Conservation (phyloP, 2,113 vertebrate species). For the Meleagris gallopavo region DNA sequence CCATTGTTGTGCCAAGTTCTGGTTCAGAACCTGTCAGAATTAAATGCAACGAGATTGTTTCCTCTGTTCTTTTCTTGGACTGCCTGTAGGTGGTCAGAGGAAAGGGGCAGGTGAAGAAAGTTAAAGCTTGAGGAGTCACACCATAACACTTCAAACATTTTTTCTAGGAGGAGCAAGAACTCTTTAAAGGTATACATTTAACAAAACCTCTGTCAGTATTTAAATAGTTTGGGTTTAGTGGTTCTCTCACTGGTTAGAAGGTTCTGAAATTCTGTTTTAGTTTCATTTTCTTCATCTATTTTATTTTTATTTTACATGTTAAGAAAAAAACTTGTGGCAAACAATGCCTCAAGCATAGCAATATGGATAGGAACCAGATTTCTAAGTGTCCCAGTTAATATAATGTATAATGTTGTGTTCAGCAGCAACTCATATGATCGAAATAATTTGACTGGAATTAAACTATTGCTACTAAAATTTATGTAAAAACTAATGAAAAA, state of each 20-base stretch:
- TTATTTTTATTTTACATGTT: conserved; percentile 51
- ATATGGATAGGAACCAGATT: not conserved
- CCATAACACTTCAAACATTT: not conserved
- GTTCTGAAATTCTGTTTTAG: conserved; percentile 4
- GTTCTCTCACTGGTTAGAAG: not conserved
- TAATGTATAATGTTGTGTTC: conserved; percentile 46
- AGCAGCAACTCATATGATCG: conserved; percentile 48
- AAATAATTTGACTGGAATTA: conserved; percentile 80
- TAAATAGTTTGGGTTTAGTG: not conserved
- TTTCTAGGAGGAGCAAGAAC: not conserved
- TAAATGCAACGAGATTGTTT: not conserved
- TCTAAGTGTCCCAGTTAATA: conserved; percentile 61
- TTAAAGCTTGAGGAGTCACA: not conserved
- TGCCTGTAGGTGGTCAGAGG: not conserved
- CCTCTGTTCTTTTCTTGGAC: not conserved
- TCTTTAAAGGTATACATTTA: not conserved
- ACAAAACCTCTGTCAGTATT: not conserved
- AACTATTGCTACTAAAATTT: conserved; percentile 79
- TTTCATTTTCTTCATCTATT: conserved; percentile 23
- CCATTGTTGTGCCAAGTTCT: not conserved
- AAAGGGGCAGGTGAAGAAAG: not conserved
- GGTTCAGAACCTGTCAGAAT: not conserved
- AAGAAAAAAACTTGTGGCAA: conserved; percentile 33
- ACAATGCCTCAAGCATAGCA: conserved; percentile 26
- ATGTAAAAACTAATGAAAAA: conserved; percentile 81